Percentiles rank a stretch among this genome's conserved stretches.
phyloP scores from a whole-genome alignment of 2,113 vertebrate species.

The Odontophorus gujanensis region DNA sequence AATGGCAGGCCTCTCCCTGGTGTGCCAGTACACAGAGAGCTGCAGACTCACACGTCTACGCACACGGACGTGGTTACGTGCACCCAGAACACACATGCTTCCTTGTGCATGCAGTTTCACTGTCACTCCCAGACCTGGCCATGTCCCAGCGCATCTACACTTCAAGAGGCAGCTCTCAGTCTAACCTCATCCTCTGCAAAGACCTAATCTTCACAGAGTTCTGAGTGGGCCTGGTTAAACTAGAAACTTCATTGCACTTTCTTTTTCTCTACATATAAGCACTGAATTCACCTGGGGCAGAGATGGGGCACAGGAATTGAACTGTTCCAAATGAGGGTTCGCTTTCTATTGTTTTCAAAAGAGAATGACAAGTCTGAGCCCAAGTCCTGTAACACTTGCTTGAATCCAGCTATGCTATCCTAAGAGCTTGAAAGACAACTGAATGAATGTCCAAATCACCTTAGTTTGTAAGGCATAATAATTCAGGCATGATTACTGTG shows the following conservation, averaged over 20 bases:
- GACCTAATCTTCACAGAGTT: not conserved
- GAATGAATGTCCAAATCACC: not conserved
- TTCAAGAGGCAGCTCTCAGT: not conserved
- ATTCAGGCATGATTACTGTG: not conserved
- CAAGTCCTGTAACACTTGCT: not conserved
- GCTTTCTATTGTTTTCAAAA: not conserved
- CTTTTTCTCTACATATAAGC: not conserved
- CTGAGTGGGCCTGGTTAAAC: not conserved
- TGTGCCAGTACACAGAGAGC: conserved; percentile 34
- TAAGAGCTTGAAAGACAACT: not conserved
- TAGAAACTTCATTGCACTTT: not conserved
- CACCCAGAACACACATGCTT: not conserved
- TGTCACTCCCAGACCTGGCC: not conserved
- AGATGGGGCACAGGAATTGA: not conserved
- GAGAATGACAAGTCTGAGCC: not conserved
- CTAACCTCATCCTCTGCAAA: not conserved
- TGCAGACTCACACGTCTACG: conserved; percentile 54
- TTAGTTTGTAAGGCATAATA: not conserved
- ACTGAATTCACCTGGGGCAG: not conserved
- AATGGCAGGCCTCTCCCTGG: conserved; percentile 22
- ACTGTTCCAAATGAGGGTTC: not conserved
- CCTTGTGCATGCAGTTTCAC: not conserved
- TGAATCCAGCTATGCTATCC: not conserved
- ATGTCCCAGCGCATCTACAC: not conserved
- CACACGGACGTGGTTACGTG: conserved; percentile 47